Percentiles rank a stretch among this genome's conserved stretches.
Evolutionary conservation across 1,140 invertebrate genomes (phyloP).

Genomic region (Sminthurinus signatus): DNA sequence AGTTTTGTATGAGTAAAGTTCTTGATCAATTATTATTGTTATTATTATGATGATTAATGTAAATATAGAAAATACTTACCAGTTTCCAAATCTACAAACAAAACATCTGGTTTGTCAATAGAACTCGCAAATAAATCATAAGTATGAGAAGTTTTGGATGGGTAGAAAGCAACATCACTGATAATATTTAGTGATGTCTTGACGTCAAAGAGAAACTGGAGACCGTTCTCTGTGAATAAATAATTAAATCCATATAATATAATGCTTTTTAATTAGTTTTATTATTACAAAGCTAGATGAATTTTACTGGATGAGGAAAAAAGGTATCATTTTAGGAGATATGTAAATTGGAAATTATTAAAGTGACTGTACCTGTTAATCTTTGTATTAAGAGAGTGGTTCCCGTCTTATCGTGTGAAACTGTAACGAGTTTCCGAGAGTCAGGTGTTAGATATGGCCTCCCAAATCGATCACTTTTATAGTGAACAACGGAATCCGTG

Average conservation of each 20-base stretch:
- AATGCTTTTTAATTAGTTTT: no score
- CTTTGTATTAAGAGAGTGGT: conserved; percentile 66
- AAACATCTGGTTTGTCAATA: conserved; percentile 65
- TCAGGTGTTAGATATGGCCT: conserved; percentile 64
- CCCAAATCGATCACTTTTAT: conserved; percentile 59
- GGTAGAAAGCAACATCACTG: conserved; percentile 70
- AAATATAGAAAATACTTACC: conserved; percentile 47
- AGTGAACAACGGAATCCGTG: conserved; percentile 63
- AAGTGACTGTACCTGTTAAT: conserved; percentile 52
- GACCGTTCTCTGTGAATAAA: conserved; percentile 52
- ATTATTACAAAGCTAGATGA: no score
- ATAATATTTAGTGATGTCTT: conserved; percentile 65
- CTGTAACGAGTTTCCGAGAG: conserved; percentile 61
- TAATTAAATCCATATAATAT: background rate
- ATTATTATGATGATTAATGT: no score
- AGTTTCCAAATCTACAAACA: conserved; percentile 65
- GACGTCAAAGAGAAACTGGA: conserved; percentile 68
- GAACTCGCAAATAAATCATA: conserved; percentile 70
- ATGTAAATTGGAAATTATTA: background rate
- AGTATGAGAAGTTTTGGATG: conserved; percentile 64
- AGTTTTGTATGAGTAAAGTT: background rate
- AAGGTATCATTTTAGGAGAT: background rate
- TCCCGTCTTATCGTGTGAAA: conserved; percentile 55
- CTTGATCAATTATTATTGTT: background rate
- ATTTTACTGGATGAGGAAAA: no score